Base-by-base conservation (phyloP, 2,113 vertebrate species). In the Thermophis baileyi region DNA sequence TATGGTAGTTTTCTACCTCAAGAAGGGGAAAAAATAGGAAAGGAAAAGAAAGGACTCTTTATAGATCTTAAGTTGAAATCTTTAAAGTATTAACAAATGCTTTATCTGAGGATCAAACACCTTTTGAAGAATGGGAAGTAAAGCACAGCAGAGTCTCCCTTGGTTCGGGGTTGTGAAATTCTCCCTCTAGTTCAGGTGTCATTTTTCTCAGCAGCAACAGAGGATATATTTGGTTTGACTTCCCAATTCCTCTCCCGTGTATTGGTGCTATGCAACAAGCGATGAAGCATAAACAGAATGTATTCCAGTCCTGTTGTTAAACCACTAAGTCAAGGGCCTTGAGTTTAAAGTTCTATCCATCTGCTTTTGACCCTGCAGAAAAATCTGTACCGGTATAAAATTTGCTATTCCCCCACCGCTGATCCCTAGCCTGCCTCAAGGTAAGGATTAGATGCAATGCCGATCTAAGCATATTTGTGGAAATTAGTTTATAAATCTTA, bases 81-180 rank as follows among this genome's bases (percentile, higher is more conserved):
- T 96, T 97, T 97, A 97, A 97, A 97, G 96, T 93, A 95, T 95
- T 97, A 97, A 95, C 91, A 97, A 95, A 95, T 95, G 95, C 93
- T 97, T 97, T 97, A 97, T 97, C 96, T 95, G 91, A 93, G 85
- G 95, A 97, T 97, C 95, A 98, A 97, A 97, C 24, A 47, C 16
- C 93, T 93, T 97, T 97, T 97, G 97, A 97, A 97, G 94, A 94
- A 57, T 22, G 25, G 27, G 55, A 93, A 93, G 90, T 93, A 97
- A 96, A 96, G 92, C 93, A 92, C 90, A 96, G 89, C 55, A 88
- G 92, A 94, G 90, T 89, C 89, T 94, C 93, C 89, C 44, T 86
- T 89, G 53, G 63, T 14, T 97, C 94, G 55, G 87, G 47, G 92
- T 95, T 94, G 54, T 0, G 25, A 92, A 96, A 92, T 88, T 94